These are phyloP conservation scores for Caenorhabditis elegans DNA, from an alignment of 1,140 invertebrate species.

Conservation along the genomic window DNA sequence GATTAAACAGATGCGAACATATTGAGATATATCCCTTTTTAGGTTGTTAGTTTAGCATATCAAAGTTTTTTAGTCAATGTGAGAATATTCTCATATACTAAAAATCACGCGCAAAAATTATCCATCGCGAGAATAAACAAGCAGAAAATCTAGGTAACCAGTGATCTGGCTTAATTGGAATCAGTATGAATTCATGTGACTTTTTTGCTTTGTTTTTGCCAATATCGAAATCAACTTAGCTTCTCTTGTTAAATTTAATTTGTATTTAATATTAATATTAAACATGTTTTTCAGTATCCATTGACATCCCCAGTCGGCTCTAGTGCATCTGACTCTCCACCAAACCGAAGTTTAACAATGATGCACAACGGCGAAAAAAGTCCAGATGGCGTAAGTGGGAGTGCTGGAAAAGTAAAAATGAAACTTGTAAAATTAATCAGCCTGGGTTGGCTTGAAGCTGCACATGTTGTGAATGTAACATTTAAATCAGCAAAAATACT, in stretches of 20 bases:
- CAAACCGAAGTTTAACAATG: conserved; percentile 17
- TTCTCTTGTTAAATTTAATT: too few species aligned
- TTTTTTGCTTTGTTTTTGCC: not conserved
- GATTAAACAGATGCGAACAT: too few species aligned
- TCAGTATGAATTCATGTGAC: not conserved
- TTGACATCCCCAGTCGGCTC: conserved; percentile 44
- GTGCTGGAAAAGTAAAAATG: not conserved
- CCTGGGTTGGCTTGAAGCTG: too few species aligned
- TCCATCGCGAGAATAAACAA: not conserved
- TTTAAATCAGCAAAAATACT: too few species aligned
- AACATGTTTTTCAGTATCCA: conserved; percentile 43
- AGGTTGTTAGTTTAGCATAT: too few species aligned
- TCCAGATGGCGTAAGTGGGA: not conserved
- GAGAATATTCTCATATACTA: not conserved
- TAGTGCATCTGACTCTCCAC: conserved; percentile 38
- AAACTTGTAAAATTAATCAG: too few species aligned
- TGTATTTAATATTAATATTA: too few species aligned
- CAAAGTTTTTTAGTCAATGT: not conserved
- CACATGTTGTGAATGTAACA: too few species aligned
- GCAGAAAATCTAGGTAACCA: not conserved
- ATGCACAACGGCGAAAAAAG: conserved; percentile 17
- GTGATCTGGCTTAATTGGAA: not conserved
- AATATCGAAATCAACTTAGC: not conserved
- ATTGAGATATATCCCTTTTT: too few species aligned
- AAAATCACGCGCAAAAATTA: not conserved